Evolutionary conservation across 2,113 vertebrate species (phyloP).

Genomic region (Scomber scombrus): DNA sequence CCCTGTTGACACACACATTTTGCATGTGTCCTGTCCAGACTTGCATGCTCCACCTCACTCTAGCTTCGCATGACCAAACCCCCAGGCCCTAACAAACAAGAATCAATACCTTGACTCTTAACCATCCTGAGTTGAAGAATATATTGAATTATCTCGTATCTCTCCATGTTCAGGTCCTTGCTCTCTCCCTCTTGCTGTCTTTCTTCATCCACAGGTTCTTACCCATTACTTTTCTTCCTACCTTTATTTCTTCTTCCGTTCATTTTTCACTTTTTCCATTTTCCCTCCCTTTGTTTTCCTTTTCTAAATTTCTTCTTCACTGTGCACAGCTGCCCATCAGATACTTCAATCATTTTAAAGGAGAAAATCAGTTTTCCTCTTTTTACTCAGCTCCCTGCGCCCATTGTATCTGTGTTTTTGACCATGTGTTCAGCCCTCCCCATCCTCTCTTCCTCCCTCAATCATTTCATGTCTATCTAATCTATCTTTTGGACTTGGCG

Average conservation of each 20-base stretch:
- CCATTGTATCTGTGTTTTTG: background rate
- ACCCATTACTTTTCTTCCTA: background rate
- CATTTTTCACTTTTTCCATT: background rate
- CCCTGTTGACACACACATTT: slow-evolving; percentile 4
- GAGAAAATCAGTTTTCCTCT: background rate
- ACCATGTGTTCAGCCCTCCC: background rate
- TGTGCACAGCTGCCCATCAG: background rate
- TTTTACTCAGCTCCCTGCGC: background rate
- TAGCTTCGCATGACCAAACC: slow-evolving; percentile 5
- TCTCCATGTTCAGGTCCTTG: background rate
- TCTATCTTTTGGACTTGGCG: background rate
- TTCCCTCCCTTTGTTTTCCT: background rate
- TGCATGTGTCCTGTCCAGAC: slow-evolving; percentile 15
- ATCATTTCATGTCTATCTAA: background rate
- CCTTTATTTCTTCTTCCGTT: background rate
- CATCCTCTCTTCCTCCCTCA: background rate
- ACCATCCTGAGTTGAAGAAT: background rate
- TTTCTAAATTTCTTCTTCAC: background rate
- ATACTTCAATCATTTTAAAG: background rate
- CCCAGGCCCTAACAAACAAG: slow-evolving; percentile 4
- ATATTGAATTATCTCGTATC: slow-evolving; percentile 3
- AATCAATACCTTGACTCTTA: slow-evolving; percentile 25
- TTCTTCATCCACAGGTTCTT: background rate
- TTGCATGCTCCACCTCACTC: slow-evolving; percentile 18
- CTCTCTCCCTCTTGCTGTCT: background rate